Evolutionary conservation across 1,140 invertebrate genomes (phyloP).

Genomic region (Trichoplusia ni): DNA sequence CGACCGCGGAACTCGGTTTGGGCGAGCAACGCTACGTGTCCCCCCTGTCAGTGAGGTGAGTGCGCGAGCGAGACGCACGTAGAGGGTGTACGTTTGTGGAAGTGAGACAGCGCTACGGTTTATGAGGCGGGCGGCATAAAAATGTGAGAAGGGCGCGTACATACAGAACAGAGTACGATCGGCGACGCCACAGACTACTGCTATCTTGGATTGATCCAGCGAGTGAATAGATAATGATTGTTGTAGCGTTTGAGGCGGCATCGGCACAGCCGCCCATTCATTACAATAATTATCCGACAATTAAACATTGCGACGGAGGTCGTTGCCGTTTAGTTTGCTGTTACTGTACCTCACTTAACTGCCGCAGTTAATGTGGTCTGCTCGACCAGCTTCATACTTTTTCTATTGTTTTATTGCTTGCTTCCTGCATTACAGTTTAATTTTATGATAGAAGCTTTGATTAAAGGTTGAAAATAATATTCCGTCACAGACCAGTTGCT

Average conservation of each 20-base stretch:
- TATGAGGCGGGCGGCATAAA: conserved; percentile 59
- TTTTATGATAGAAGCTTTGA: not conserved
- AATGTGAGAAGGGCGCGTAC: conserved; percentile 68
- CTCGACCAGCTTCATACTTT: not conserved
- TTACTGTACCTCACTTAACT: not conserved
- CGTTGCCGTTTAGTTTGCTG: conserved; percentile 48
- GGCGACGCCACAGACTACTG: conserved; percentile 44
- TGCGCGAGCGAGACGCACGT: conserved; percentile 51
- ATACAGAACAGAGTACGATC: conserved; percentile 48
- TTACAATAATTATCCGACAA: conserved; percentile 63
- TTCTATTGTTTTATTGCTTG: conserved; percentile 14
- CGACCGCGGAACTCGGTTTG: conserved; percentile 66
- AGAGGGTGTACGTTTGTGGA: conserved; percentile 37
- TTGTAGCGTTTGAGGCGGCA: conserved; percentile 51
- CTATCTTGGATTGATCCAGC: conserved; percentile 61
- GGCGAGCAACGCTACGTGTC: conserved; percentile 68
- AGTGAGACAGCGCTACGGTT: conserved; percentile 31
- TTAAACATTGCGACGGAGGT: conserved; percentile 59
- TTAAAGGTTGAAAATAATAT: not conserved
- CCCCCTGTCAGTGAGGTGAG: conserved; percentile 47
- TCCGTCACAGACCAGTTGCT: not conserved
- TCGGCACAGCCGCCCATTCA: conserved; percentile 54
- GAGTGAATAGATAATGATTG: conserved; percentile 63
- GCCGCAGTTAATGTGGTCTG: not conserved
- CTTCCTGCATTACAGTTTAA: not conserved